phyloP scores from a whole-genome alignment of 2,113 vertebrate species.

The Coregonus clupeaformis region DNA sequence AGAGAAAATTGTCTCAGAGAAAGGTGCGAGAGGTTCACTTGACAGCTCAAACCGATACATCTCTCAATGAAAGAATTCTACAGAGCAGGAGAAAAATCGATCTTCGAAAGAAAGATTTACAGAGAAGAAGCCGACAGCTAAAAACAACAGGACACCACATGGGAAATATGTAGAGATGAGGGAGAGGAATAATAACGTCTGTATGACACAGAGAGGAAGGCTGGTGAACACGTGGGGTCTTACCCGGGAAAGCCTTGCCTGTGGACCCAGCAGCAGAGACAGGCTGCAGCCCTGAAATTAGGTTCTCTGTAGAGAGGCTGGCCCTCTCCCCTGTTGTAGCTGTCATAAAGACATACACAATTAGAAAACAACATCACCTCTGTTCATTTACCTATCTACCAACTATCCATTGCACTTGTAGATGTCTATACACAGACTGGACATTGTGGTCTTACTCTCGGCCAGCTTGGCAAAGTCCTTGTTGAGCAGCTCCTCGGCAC shows the following conservation, averaged over 20 bases:
- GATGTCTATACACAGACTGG: not conserved
- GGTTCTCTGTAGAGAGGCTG: conserved; percentile 80
- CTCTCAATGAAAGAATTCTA: too few relatives aligned
- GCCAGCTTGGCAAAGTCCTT: conserved; percentile 95
- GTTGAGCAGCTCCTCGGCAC: conserved; percentile 95
- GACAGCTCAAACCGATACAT: not conserved
- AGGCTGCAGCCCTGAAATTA: conserved; percentile 72
- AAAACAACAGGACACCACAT: too few relatives aligned
- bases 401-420: not conserved
- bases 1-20: too few relatives aligned
- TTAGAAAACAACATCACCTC: not conserved
- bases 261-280: conserved; percentile 50
- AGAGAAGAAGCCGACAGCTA: too few relatives aligned
- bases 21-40: not conserved
- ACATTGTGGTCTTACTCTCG: conserved; percentile 76
- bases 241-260: conserved; percentile 83
- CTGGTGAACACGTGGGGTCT: conserved; percentile 18
- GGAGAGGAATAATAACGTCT: too few relatives aligned
- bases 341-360: conserved; percentile 45
- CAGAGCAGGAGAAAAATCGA: not conserved
- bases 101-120: too few relatives aligned
- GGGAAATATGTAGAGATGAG: not conserved
- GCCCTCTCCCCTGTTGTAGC: conserved; percentile 82
- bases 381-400: too few relatives aligned
- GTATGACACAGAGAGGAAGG: not conserved